Percentiles rank a stretch among this genome's conserved stretches.
phyloP scores from a whole-genome alignment of 2,113 vertebrate genomes.

The Microcebus griseorufus region DNA sequence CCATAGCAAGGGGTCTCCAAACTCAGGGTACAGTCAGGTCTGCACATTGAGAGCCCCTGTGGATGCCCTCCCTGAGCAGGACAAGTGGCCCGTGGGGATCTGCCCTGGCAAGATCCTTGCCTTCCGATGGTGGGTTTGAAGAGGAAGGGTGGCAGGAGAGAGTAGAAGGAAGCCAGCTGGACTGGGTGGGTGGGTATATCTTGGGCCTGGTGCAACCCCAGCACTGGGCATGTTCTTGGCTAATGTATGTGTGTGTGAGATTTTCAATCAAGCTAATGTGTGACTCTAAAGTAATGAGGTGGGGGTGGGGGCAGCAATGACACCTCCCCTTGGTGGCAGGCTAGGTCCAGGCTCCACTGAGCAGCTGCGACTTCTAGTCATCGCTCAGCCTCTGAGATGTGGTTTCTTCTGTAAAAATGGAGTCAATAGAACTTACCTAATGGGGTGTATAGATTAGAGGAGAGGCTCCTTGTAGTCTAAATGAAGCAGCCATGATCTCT shows the following conservation, averaged over 20 bases:
- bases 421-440: not conserved
- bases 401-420: too few species aligned
- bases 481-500: not conserved
- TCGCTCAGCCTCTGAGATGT: not conserved
- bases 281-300: not conserved
- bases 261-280: rapidly evolving
- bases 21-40: not conserved
- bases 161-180: not conserved
- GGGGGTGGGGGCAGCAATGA: not conserved
- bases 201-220: not conserved
- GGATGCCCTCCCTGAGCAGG: not conserved
- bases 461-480: not conserved
- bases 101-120: rapidly evolving
- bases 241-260: not conserved
- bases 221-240: not conserved
- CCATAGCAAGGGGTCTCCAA: not conserved
- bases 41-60: rapidly evolving
- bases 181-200: rapidly evolving
- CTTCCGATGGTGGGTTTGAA: not conserved
- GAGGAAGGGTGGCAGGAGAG: not conserved
- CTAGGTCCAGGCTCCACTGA: not conserved
- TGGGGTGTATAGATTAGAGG: not conserved
- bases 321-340: rapidly evolving
- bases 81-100: not conserved
- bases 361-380: not conserved